These are phyloP conservation scores for Akabosia matsudoensis DNA, from an alignment of 1,140 invertebrate species.

Conservation along the genomic window DNA sequence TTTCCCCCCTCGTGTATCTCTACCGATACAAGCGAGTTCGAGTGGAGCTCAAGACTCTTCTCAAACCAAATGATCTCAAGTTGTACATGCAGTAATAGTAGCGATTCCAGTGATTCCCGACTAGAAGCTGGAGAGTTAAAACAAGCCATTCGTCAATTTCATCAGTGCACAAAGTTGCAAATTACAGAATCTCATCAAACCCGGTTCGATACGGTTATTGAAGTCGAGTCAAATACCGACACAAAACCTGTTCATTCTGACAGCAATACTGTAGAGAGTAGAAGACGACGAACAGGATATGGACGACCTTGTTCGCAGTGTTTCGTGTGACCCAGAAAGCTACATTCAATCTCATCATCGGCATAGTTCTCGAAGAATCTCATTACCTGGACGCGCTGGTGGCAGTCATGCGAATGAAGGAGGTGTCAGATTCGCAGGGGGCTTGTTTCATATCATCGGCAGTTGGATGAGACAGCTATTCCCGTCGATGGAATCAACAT, in stretches of 20 bases:
- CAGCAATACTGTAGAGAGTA: no score
- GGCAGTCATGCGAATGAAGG: neutral
- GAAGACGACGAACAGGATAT: no score
- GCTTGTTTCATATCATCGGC: conserved; percentile 19
- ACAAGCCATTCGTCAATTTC: neutral
- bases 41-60: neutral
- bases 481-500: conserved; percentile 31
- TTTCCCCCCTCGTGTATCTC: conserved; percentile 37
- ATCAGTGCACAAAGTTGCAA: neutral
- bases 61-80: conserved; percentile 10
- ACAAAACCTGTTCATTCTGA: no score
- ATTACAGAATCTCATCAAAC: neutral
- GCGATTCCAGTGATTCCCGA: neutral
- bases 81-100: neutral
- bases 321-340: no score
- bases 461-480: conserved; percentile 30
- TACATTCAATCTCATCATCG: no score
- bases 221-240: no score
- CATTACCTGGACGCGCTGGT: neutral
- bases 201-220: neutral
- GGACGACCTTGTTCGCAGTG: no score
- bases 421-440: neutral
- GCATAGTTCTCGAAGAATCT: neutral
- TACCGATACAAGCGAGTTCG: conserved; percentile 40
- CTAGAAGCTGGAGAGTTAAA: neutral